Conservation (phyloP, 2,888 invertebrate genomes). For the Calliopum simillimum region DNA sequence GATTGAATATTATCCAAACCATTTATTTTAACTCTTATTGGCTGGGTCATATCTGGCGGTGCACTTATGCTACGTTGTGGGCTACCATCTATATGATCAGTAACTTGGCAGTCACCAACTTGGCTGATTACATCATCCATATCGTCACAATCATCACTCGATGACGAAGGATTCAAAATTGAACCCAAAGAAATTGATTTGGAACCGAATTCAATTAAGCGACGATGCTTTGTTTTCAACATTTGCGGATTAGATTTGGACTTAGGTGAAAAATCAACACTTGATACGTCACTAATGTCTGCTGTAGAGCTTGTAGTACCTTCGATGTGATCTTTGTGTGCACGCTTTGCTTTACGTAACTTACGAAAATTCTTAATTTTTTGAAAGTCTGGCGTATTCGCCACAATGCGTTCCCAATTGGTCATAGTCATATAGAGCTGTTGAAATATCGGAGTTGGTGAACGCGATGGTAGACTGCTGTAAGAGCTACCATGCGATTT, state of each 20-base stretch:
- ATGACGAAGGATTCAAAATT: conserved; percentile 43
- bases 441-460: conserved; percentile 70
- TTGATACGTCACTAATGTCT: conserved; percentile 51
- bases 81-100: conserved; percentile 29
- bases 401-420: conserved; percentile 62
- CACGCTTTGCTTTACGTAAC: conserved; percentile 44
- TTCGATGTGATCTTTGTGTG: conserved; percentile 24
- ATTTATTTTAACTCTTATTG: conserved; percentile 56
- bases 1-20: conserved; percentile 48
- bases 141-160: conserved; percentile 51
- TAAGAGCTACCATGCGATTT: conserved; percentile 53
- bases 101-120: background rate
- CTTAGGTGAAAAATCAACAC: conserved; percentile 47
- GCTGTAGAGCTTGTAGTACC: conserved; percentile 38
- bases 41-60: conserved; percentile 50
- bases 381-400: conserved; percentile 54
- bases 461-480: conserved; percentile 58
- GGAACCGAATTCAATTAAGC: conserved; percentile 45
- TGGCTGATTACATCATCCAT: conserved; percentile 33
- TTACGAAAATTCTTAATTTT: conserved; percentile 52
- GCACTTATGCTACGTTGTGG: conserved; percentile 54
- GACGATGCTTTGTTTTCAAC: conserved; percentile 46
- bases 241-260: conserved; percentile 29
- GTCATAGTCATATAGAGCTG: conserved; percentile 67
- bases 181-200: conserved; percentile 56